Percentiles rank a stretch among this genome's conserved stretches.
These are phyloP conservation scores for Toxonevra muliebris DNA, from an alignment of 2,888 invertebrate species.

Conservation along the genomic window DNA sequence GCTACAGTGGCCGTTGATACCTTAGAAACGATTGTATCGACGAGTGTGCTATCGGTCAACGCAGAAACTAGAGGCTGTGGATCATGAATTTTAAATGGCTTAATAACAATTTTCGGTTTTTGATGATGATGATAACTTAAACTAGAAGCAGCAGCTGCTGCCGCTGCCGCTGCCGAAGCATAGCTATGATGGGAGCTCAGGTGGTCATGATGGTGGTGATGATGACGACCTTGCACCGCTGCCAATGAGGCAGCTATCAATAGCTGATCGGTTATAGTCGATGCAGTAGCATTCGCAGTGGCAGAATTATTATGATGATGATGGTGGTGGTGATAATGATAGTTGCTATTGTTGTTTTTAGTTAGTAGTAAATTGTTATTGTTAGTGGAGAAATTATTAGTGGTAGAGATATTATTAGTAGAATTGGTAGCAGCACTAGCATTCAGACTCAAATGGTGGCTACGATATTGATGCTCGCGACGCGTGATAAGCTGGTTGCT, in stretches of 20 bases:
- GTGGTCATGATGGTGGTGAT: conserved; percentile 39
- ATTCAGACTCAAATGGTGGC: conserved; percentile 44
- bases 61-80: conserved; percentile 63
- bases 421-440: conserved; percentile 24
- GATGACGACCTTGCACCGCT: conserved; percentile 40
- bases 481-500: conserved; percentile 47
- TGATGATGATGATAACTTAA: conserved; percentile 56
- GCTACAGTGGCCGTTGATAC: conserved; percentile 63
- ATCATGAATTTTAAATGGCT: conserved; percentile 65
- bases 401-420: conserved; percentile 25
- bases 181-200: conserved; percentile 42
- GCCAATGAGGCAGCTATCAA: conserved; percentile 46
- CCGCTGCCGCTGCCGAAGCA: conserved; percentile 36
- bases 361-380: conserved; percentile 36
- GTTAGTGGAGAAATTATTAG: conserved; percentile 20
- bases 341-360: conserved; percentile 31
- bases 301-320: conserved; percentile 38
- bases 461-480: conserved; percentile 48
- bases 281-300: conserved; percentile 24
- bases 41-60: conserved; percentile 60
- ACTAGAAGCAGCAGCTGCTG: conserved; percentile 54
- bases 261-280: conserved; percentile 45
- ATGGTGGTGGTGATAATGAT: conserved; percentile 44
- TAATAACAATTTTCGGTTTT: conserved; percentile 65
- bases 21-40: conserved; percentile 63